Evolutionary conservation across 2,797 vertebrate species (phyloP).

Genomic region (Sphaeramia orbicularis): DNA sequence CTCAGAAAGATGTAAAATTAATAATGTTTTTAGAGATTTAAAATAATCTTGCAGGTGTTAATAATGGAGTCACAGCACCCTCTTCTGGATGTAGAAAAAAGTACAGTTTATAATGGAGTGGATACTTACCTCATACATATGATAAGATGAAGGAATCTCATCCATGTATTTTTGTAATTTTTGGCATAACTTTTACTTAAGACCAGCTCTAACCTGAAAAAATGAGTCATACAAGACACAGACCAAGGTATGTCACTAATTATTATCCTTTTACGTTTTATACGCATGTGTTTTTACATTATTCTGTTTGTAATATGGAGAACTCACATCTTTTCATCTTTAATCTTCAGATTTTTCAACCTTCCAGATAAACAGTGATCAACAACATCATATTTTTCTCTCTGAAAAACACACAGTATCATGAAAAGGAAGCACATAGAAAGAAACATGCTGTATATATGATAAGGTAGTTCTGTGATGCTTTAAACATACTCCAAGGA

Average conservation of each 20-base stretch:
- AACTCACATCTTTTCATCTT: neutral
- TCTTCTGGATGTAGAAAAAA: conserved; percentile 54
- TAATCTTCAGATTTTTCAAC: neutral
- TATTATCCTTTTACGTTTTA: neutral
- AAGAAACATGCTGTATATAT: too few relatives aligned
- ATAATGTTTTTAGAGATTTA: conserved; percentile 19
- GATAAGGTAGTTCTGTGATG: too few relatives aligned
- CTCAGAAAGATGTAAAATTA: conserved; percentile 27
- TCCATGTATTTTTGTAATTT: neutral
- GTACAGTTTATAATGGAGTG: neutral
- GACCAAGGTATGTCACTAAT: neutral
- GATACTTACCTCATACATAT: neutral
- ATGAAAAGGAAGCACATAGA: too few relatives aligned
- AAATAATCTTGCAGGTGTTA: neutral
- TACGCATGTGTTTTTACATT: too few relatives aligned
- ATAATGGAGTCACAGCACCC: conserved; percentile 65
- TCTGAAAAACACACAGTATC: too few relatives aligned
- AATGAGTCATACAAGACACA: neutral
- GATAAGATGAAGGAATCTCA: neutral
- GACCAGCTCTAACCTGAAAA: neutral
- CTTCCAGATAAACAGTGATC: neutral
- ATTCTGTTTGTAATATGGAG: neutral
- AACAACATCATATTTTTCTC: too few relatives aligned
- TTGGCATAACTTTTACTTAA: neutral
- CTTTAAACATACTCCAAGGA: too few relatives aligned